Base-by-base conservation (phyloP, 2,888 invertebrate species). In the Folsomia candida region DNA sequence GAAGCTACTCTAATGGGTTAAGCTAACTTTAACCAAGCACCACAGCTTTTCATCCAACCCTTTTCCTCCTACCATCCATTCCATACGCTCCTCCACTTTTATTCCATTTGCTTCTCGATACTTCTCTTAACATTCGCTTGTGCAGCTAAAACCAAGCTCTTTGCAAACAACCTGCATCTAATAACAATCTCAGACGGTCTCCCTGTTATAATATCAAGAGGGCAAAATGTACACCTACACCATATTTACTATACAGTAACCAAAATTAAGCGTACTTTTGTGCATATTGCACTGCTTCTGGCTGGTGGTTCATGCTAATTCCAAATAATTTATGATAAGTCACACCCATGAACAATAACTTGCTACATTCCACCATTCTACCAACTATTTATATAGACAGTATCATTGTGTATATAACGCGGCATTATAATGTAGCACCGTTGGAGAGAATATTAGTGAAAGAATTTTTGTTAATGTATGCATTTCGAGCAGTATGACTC, bases 1-100 rank as follows among this genome's bases (percentile, higher is more conserved):
- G 59, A 59, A 24, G 59, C 25, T 59, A 59, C 24, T 25, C 24
- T 57, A 57, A 59, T 25, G 59, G 20, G 59, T 59, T 59, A 59
- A 59, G 18, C 26, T 18, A 24, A 59, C 37, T 37, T 37, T 37
- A 37, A 37, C 37, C 37, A 37, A 37, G 14, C 37, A 14, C 37
- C 37, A 4, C 37, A 37, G 14, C 37, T 37, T 37, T 14, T 37
- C 37, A 37, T 37, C 37, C 37, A 4, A 37, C 14, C 37, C 37
- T 37, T 9, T 37, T 37, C 37, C 14, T 37, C 6, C 14, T 9
- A 37, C 37, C 4, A 37, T 14, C 37, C 37, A 9, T 37, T 37
- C 37, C 14, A n/a, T n/a, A n/a, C n/a, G n/a, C n/a, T n/a, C n/a
- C n/a, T n/a, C n/a, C n/a, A n/a, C n/a, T n/a, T n/a, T n/a, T n/a